phyloP scores from a whole-genome alignment of 2,113 vertebrate species.

The Apteryx owenii region DNA sequence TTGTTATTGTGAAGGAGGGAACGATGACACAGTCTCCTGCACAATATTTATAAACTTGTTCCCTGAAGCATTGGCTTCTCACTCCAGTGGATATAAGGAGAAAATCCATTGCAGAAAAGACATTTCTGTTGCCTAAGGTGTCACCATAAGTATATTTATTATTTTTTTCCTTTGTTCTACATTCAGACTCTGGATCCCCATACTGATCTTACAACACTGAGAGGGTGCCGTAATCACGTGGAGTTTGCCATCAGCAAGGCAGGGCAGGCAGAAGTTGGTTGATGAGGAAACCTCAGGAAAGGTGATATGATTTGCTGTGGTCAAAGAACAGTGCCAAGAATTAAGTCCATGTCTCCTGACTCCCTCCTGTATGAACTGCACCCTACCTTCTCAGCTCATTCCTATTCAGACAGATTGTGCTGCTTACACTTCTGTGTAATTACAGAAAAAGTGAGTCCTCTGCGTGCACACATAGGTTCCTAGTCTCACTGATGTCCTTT shows the following conservation, averaged over 20 bases:
- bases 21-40: constrained; percentile 57
- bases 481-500: background rate
- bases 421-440: background rate
- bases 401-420: background rate
- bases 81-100: background rate
- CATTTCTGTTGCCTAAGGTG: background rate
- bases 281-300: background rate
- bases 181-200: background rate
- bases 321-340: background rate
- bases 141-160: background rate
- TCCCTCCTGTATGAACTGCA: background rate
- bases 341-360: background rate
- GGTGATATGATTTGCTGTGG: background rate
- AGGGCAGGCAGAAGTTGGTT: background rate
- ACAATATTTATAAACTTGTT: constrained; percentile 33
- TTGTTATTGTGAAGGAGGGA: constrained; percentile 42
- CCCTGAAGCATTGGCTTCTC: constrained; percentile 43
- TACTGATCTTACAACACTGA: background rate
- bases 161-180: background rate
- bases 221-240: background rate
- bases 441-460: background rate
- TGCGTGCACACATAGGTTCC: background rate
- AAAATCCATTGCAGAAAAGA: background rate
- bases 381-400: background rate
- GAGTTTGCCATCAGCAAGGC: background rate